phyloP scores from a whole-genome alignment of 2,888 invertebrate genomes.

The Aphidoletes aphidimyza region DNA sequence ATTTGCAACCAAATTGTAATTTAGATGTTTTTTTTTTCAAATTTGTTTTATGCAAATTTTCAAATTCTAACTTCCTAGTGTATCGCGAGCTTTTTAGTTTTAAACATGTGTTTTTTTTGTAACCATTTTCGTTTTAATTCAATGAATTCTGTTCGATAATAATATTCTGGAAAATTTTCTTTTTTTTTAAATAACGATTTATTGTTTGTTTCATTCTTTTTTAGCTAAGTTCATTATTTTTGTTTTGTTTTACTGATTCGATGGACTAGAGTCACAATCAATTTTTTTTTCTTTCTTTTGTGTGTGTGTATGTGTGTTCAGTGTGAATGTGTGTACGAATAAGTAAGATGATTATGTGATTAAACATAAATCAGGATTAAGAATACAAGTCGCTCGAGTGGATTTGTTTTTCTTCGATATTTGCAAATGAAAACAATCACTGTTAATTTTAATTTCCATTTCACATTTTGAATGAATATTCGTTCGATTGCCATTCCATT shows the following conservation, averaged over 20 bases:
- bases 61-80: slow-evolving; percentile 20
- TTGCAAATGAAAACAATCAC: neutral
- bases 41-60: neutral
- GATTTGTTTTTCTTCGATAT: neutral
- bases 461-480: neutral
- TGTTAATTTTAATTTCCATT: neutral
- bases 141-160: slow-evolving; percentile 7
- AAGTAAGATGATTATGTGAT: slow-evolving; percentile 18
- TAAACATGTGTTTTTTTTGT: neutral
- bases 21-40: neutral
- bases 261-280: slow-evolving; percentile 26
- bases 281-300: neutral
- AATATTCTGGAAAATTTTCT: slow-evolving; percentile 2
- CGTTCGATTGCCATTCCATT: neutral
- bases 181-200: neutral
- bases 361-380: slow-evolving; percentile 2
- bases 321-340: slow-evolving; percentile 19
- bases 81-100: neutral
- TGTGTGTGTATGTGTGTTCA: neutral
- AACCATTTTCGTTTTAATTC: slow-evolving; percentile 5
- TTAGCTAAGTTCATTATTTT: neutral
- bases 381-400: neutral
- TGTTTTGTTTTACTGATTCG: neutral
- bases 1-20: slow-evolving; percentile 27
- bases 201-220: neutral